Evolutionary conservation across 2,113 vertebrate species (phyloP).

Genomic region (Daboia siamensis): DNA sequence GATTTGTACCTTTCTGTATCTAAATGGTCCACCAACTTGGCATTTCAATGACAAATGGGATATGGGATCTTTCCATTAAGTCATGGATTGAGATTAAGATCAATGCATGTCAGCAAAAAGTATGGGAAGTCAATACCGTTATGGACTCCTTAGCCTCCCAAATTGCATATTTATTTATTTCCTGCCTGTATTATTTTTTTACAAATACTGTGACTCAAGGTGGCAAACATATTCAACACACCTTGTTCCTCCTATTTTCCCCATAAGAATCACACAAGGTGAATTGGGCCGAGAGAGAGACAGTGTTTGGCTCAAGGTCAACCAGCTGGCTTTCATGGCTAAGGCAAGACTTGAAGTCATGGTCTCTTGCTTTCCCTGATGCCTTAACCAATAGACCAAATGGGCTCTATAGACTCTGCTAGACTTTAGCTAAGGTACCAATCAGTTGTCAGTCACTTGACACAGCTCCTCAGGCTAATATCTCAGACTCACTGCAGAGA

Average conservation of each 20-base stretch:
- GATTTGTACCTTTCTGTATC: background rate
- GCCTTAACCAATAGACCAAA: background rate
- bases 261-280: background rate
- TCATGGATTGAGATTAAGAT: background rate
- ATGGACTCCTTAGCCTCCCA: background rate
- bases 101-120: background rate
- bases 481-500: background rate
- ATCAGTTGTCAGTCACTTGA: background rate
- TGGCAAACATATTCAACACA: background rate
- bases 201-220: background rate
- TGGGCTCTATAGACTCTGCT: background rate
- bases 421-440: background rate
- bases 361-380: background rate
- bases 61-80: background rate
- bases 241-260: background rate
- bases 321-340: background rate
- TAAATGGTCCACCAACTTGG: background rate
- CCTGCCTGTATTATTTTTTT: too few relatives aligned
- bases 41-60: background rate
- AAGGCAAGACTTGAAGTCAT: background rate
- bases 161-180: background rate
- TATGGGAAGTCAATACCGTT: background rate
- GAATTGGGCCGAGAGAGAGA: too few relatives aligned
- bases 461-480: background rate
- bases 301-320: background rate